A percentile compares a stretch with the other conserved stretches of the same genome.
These are phyloP conservation scores for Platycheirus albimanus DNA, from an alignment of 2,888 invertebrate genomes.

Conservation along the genomic window DNA sequence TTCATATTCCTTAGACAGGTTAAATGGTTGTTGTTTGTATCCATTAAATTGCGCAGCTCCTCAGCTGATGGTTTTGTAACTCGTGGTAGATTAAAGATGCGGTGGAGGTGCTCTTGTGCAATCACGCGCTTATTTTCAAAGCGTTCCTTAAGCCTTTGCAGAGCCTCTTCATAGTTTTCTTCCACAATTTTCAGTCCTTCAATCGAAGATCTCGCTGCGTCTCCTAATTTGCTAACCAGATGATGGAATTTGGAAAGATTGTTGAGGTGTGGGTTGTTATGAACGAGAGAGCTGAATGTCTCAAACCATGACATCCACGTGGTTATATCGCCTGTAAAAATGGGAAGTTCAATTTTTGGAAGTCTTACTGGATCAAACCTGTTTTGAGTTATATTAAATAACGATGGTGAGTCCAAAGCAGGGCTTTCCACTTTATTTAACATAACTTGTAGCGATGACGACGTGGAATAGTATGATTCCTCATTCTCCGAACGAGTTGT, in stretches of 20 bases:
- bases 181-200: conserved; percentile 51
- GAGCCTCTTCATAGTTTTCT: too few relatives aligned
- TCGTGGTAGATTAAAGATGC: too few relatives aligned
- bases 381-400: not conserved
- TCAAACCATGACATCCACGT: conserved; percentile 51
- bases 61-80: too few relatives aligned
- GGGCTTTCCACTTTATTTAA: conserved; percentile 30
- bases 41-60: too few relatives aligned
- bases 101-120: too few relatives aligned
- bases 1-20: conserved; percentile 5
- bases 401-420: not conserved
- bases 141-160: too few relatives aligned
- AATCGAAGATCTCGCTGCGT: conserved; percentile 39
- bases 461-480: too few relatives aligned
- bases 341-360: conserved; percentile 44
- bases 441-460: not conserved
- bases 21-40: too few relatives aligned
- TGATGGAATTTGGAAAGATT: conserved; percentile 53
- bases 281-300: too few relatives aligned
- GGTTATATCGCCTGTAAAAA: conserved; percentile 48
- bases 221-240: conserved; percentile 28
- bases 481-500: too few relatives aligned
- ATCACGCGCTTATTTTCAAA: too few relatives aligned
- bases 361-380: conserved; percentile 49
- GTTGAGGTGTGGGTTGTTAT: conserved; percentile 10